Percentiles rank a stretch among this genome's conserved stretches.
phyloP scores from a whole-genome alignment of 2,888 invertebrate species.

The Myathropa florea region DNA sequence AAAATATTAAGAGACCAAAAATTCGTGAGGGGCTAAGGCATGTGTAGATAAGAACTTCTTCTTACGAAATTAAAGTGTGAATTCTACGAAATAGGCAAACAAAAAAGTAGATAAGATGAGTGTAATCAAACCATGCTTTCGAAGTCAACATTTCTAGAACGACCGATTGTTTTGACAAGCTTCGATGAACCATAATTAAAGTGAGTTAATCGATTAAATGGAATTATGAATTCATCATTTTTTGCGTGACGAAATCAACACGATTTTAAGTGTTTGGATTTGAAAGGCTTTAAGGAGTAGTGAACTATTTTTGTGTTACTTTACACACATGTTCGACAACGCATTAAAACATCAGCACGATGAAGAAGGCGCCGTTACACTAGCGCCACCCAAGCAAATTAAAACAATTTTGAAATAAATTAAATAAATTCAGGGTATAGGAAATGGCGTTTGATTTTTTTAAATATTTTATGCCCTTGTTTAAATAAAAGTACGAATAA shows the following conservation, averaged over 20 bases:
- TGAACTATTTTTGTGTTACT: no score
- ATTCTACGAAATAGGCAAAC: not conserved
- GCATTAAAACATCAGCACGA: no score
- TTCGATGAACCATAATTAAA: not conserved
- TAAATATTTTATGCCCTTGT: no score
- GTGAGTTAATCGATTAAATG: not conserved
- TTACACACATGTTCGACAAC: no score
- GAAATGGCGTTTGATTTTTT: no score
- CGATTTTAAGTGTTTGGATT: not conserved
- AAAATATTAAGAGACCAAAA: not conserved
- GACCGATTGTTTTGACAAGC: not conserved
- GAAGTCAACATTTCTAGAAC: not conserved
- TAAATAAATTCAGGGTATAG: no score
- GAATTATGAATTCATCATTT: not conserved
- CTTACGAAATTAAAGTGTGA: not conserved
- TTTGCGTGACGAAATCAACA: not conserved
- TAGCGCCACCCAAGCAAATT: no score
- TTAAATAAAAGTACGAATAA: no score
- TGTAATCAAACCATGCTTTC: not conserved
- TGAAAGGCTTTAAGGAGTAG: no score
- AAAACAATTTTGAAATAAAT: no score
- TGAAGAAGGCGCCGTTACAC: no score
- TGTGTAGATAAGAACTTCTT: not conserved
- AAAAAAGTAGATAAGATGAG: not conserved
- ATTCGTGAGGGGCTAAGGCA: not conserved